Evolutionary conservation across 2,113 vertebrate species (phyloP).

Genomic region (Heloderma charlesbogerti): DNA sequence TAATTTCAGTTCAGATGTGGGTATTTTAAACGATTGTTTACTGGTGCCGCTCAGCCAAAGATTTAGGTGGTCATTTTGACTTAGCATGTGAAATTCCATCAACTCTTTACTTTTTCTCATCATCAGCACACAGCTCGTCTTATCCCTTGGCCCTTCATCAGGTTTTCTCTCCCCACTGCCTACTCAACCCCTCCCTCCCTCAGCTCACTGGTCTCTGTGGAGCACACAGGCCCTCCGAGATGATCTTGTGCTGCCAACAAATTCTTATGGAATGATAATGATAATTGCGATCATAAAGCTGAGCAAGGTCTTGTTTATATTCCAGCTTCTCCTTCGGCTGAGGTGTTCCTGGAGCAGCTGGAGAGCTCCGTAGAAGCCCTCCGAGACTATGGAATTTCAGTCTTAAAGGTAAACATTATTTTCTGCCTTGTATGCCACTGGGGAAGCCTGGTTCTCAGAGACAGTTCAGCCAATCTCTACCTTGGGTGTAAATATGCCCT

Average conservation of each 20-base stretch:
- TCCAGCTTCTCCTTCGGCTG: constrained; percentile 81
- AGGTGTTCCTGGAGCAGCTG: constrained; percentile 87
- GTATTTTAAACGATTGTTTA: too few relatives aligned
- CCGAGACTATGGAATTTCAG: constrained; percentile 89
- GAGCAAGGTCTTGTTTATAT: constrained; percentile 29
- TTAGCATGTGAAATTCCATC: too few relatives aligned
- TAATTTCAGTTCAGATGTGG: too few relatives aligned
- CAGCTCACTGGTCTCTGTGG: not conserved
- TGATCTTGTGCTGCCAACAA: too few relatives aligned
- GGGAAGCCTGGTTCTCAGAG: not conserved
- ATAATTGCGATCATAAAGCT: not conserved
- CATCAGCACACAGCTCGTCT: not conserved
- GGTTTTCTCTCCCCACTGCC: not conserved
- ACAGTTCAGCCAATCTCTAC: not conserved
- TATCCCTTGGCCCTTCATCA: not conserved
- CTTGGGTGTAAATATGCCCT: not conserved
- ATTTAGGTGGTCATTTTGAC: too few relatives aligned
- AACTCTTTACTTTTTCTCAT: not conserved
- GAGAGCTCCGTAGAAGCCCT: constrained; percentile 83
- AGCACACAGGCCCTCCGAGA: not conserved
- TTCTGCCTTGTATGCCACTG: not conserved
- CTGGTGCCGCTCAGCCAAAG: too few relatives aligned
- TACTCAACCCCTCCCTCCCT: too few relatives aligned
- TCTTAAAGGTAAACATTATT: constrained; percentile 84
- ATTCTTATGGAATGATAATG: too few relatives aligned